Evolutionary conservation across 1,140 invertebrate genomes (phyloP), one percentile per base, ranked within the genome.

Genomic region (Triops longicaudatus): DNA sequence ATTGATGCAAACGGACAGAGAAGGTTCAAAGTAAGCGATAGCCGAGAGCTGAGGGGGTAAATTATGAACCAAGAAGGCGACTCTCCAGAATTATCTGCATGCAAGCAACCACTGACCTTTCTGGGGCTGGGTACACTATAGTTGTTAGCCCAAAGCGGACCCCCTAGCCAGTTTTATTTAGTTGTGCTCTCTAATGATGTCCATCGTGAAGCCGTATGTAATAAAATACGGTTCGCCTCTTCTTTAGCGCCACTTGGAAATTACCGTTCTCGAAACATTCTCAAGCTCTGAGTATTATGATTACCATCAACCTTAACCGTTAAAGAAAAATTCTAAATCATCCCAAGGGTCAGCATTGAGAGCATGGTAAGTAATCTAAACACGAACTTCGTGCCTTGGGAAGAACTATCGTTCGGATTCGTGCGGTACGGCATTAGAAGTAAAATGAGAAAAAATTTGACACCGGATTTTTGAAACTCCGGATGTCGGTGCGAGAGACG

Each of bases 381-480:
- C 31, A 37, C 7, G 31, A 37, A 37, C 31, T 37, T 37, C 2
- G 31, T 37, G 31, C 31, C 7, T 37, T 37, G 2, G 31, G 31
- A 2, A 2, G 31, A 37, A 7, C 31, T 37, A 37, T 37, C 31
- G 31, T 37, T 37, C 31, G 31, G 2, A 7, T 37, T 37, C 31
- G 31, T 37, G 31, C 7, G 31, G 31, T 37, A 37, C 31, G 31
- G 31, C 31, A 37, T 37, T 37, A 37, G 2, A 37, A 37, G 31
- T 37, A 37, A 7, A 37, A 37, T 4, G 50, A 17, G 6, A 22
- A 63, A n/a, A 63, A 63, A 63, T 63, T 17, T 63, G 50, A 63
- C 50, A 63, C 50, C 50, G 50, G 50, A 63, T 63, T 63, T 63
- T 22, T 63, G 50, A 63, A 37, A 17, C 50, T 63, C 50, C 50